These are phyloP conservation scores for Chrysolina haemoptera DNA, from an alignment of 2,888 invertebrate species.

Conservation along the genomic window DNA sequence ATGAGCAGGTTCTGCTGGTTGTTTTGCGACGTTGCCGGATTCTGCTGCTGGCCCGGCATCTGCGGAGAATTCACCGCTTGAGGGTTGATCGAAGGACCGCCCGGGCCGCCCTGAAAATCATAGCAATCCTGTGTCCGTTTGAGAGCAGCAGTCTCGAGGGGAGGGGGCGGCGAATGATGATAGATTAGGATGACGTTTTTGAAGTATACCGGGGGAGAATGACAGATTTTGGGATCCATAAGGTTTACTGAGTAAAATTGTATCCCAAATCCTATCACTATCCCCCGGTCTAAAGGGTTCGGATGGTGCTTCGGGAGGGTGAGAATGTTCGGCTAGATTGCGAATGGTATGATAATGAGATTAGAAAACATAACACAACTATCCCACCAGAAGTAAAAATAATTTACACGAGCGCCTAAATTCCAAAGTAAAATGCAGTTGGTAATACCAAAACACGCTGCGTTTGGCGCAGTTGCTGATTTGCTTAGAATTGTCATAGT, in stretches of 20 bases:
- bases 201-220: neutral
- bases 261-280: too few species aligned
- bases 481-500: too few species aligned
- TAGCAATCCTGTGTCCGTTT: slow-evolving; percentile 9
- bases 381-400: too few species aligned
- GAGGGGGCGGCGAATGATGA: neutral
- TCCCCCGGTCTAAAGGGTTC: too few species aligned
- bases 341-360: neutral
- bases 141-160: neutral
- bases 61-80: slow-evolving; percentile 65
- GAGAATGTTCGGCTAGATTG: neutral
- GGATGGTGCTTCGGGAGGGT: neutral
- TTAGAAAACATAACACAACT: too few species aligned
- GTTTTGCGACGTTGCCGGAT: slow-evolving; percentile 60
- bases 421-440: too few species aligned
- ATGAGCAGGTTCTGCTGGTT: slow-evolving; percentile 70
- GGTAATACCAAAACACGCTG: too few species aligned
- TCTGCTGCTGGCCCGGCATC: slow-evolving; percentile 60
- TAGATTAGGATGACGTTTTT: neutral
- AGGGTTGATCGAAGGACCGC: slow-evolving; percentile 61
- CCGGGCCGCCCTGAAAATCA: slow-evolving; percentile 54
- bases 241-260: too few species aligned
- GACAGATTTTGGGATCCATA: too few species aligned
- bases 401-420: too few species aligned
- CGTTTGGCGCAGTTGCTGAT: too few species aligned